Conservation (phyloP, 2,113 vertebrate genomes). For the Muntiacus muntjak region DNA sequence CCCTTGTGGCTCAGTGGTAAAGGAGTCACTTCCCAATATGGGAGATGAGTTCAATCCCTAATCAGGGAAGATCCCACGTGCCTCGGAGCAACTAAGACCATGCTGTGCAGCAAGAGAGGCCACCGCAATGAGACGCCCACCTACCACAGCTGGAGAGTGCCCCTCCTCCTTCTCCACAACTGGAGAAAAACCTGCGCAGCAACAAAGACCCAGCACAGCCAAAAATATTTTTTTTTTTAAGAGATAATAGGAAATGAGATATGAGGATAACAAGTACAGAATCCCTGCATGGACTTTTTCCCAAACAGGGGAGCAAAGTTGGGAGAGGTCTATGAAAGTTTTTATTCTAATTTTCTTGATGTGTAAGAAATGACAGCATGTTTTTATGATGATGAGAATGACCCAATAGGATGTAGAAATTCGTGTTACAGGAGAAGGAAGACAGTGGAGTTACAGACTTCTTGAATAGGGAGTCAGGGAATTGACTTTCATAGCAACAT, state of each 20-base stretch:
- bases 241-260: not conserved
- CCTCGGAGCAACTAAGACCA: not conserved
- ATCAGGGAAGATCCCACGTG: not conserved
- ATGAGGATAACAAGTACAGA: not conserved
- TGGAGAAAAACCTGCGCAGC: not conserved
- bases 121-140: fast-evolving
- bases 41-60: not conserved
- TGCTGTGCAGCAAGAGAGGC: not conserved
- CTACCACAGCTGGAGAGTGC: not conserved
- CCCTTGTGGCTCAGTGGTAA: not conserved
- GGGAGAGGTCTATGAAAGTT: not conserved
- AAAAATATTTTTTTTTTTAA: not conserved
- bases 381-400: not conserved
- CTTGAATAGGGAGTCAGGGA: not conserved
- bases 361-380: not conserved
- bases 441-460: not conserved
- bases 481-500: not conserved
- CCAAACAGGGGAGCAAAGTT: not conserved
- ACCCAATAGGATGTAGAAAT: not conserved
- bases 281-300: not conserved
- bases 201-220: not conserved
- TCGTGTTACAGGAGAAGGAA: not conserved
- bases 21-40: not conserved
- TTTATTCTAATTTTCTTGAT: not conserved
- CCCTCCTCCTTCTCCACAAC: not conserved